Evolutionary conservation across 1,140 invertebrate genomes (phyloP).

Genomic region (Reticulitermes speratus): DNA sequence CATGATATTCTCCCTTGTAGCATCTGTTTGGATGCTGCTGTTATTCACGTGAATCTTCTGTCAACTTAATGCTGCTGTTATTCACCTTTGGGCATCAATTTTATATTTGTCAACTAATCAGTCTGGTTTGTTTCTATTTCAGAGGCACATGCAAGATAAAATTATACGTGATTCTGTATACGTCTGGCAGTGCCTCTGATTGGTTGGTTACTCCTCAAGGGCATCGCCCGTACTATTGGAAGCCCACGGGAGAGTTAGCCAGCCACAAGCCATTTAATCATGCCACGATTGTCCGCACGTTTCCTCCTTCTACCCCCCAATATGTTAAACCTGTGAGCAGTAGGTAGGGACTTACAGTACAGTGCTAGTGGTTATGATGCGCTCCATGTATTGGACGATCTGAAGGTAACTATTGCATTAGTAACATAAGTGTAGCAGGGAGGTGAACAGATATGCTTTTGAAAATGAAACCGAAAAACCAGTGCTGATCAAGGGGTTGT

Average conservation of each 20-base stretch:
- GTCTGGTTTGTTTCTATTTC: conserved; percentile 35
- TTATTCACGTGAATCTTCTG: not conserved
- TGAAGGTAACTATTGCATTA: conserved; percentile 13
- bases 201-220: conserved; percentile 34
- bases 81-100: conserved; percentile 32
- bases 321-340: not conserved
- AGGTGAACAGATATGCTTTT: not conserved
- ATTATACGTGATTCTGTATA: conserved; percentile 25
- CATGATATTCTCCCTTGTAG: not conserved
- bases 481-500: too few species aligned
- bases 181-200: conserved; percentile 35
- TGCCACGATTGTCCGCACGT: conserved; percentile 28
- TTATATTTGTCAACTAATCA: conserved; percentile 36
- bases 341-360: conserved; percentile 14
- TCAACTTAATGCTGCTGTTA: not conserved
- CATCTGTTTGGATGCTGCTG: conserved; percentile 6
- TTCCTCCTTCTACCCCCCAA: conserved; percentile 23
- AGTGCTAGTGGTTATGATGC: conserved; percentile 10
- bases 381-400: not conserved
- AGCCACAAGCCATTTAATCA: conserved; percentile 29
- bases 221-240: conserved; percentile 26
- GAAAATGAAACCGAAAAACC: too few species aligned
- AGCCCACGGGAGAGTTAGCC: conserved; percentile 31
- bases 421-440: not conserved
- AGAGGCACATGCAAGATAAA: conserved; percentile 35